These are phyloP conservation scores for Enteromius radiatus DNA, from an alignment of 2,797 vertebrate species.

Conservation along the genomic window DNA sequence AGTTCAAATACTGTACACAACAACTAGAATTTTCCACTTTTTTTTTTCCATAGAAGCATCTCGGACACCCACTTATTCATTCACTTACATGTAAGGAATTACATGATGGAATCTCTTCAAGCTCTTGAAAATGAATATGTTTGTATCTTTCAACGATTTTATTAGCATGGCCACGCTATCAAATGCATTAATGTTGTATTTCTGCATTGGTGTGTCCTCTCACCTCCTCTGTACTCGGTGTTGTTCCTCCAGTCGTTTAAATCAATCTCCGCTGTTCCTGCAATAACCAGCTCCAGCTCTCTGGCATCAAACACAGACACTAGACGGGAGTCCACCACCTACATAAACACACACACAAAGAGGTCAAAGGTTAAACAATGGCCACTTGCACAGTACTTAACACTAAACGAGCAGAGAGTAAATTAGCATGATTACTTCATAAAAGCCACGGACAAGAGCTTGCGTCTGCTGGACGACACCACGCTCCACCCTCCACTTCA, in stretches of 20 bases:
- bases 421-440: constrained; percentile 76
- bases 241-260: constrained; percentile 89
- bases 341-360: constrained; percentile 14
- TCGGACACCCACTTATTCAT: background rate
- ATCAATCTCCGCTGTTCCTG: constrained; percentile 89
- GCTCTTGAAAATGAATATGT: background rate
- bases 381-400: background rate
- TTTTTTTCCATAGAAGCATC: background rate
- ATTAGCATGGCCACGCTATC: background rate
- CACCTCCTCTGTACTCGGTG: constrained; percentile 89
- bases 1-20: background rate
- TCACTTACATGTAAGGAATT: background rate
- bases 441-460: constrained; percentile 87
- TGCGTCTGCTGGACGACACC: constrained; percentile 89
- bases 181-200: background rate
- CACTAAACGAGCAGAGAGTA: background rate
- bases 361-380: background rate
- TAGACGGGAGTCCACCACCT: constrained; percentile 89
- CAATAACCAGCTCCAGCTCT: constrained; percentile 88
- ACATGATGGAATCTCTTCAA: background rate
- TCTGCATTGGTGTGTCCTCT: constrained; percentile 46
- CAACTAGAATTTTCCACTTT: background rate
- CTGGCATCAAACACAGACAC: constrained; percentile 89
- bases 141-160: background rate
- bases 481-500: constrained; percentile 88